These are phyloP conservation scores for Pelochelys cantorii DNA, from an alignment of 2,797 vertebrate species.

Conservation along the genomic window DNA sequence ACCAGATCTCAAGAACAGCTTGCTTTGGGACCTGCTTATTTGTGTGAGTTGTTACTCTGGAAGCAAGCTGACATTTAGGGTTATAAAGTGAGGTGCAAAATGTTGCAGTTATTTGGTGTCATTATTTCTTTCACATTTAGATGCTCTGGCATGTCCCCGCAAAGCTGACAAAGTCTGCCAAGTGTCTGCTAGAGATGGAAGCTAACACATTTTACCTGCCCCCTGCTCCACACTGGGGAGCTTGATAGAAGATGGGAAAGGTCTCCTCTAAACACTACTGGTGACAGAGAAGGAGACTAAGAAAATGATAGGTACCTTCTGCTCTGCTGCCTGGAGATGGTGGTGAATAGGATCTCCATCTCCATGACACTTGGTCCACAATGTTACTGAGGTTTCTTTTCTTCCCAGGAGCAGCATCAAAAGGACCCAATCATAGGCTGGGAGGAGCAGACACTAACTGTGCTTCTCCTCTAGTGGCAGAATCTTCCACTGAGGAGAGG, in stretches of 20 bases:
- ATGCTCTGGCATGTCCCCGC: fast-evolving
- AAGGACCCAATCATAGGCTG: neutral
- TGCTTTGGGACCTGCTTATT: neutral
- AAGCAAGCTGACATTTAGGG: neutral
- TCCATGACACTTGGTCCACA: neutral
- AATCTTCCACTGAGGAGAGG: neutral
- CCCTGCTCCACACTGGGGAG: neutral
- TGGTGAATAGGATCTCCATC: neutral
- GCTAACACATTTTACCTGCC: neutral
- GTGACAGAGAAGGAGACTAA: neutral
- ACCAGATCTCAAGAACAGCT: fast-evolving
- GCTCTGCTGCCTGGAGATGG: neutral
- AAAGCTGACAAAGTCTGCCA: neutral
- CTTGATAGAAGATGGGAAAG: neutral
- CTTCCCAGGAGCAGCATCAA: neutral
- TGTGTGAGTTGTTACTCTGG: neutral
- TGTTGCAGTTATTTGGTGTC: neutral
- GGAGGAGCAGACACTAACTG: neutral
- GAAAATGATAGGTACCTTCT: neutral
- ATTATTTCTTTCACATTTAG: fast-evolving
- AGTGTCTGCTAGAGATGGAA: neutral
- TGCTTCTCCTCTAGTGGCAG: neutral
- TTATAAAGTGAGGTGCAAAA: neutral
- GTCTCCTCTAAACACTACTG: no score
- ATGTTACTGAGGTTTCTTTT: neutral